Conservation (phyloP, 2,113 vertebrate genomes). For the Ciconia maguari region DNA sequence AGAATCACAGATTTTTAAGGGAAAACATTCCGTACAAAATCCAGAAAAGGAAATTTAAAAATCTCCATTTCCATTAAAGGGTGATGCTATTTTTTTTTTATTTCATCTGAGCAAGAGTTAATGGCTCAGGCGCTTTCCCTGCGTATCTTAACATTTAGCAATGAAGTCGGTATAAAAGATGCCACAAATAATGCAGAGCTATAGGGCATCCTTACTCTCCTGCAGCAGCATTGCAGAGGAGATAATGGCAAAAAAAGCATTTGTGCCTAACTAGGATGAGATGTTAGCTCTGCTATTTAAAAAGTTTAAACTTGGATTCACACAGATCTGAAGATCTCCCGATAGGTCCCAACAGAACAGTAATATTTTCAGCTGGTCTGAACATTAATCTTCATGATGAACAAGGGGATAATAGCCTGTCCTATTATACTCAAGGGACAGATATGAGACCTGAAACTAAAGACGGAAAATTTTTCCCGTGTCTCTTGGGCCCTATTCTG, state of each 20-base stretch:
- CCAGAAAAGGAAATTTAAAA: neutral
- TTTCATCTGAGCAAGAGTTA: neutral
- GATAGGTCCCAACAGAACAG: neutral
- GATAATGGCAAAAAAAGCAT: neutral
- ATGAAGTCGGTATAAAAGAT: neutral
- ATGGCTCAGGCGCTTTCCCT: neutral
- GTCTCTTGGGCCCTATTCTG: slow-evolving; percentile 23
- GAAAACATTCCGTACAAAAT: neutral
- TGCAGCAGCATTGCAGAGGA: neutral
- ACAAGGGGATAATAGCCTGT: slow-evolving; percentile 46
- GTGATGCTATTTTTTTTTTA: neutral
- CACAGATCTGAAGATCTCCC: slow-evolving; percentile 3
- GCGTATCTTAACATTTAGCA: neutral
- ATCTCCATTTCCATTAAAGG: neutral
- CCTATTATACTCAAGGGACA: slow-evolving; percentile 29
- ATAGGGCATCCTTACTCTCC: neutral
- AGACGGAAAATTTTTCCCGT: neutral
- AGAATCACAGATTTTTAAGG: neutral
- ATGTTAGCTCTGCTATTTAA: neutral
- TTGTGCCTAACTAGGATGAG: neutral
- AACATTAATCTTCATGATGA: slow-evolving; percentile 54
- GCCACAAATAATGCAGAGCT: neutral
- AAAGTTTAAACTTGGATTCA: slow-evolving; percentile 29
- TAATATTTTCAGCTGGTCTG: slow-evolving; percentile 50
- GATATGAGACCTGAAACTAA: slow-evolving; percentile 38